phyloP scores from a whole-genome alignment of 1,140 invertebrate genomes.

The Zelostemma sp. region DNA sequence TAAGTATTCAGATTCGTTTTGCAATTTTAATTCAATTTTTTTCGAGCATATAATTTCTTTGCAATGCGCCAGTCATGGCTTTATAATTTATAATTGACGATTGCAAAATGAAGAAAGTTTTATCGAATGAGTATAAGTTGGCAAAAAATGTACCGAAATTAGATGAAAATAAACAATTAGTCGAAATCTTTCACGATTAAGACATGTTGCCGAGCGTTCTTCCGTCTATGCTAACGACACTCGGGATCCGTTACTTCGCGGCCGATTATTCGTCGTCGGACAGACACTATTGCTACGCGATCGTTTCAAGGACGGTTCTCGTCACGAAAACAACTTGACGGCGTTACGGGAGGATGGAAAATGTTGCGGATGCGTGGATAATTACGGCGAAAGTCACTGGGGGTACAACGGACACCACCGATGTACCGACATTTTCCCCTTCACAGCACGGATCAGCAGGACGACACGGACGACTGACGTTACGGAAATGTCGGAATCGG shows the following conservation, averaged over 20 bases:
- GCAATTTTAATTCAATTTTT: no score
- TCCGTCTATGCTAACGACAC: no score
- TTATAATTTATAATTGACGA: no score
- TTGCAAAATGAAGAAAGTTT: no score
- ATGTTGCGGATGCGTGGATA: slow-evolving; percentile 32
- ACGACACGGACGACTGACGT: slow-evolving; percentile 48
- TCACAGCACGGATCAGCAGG: slow-evolving; percentile 37
- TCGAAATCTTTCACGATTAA: no score
- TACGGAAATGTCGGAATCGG: slow-evolving; percentile 54
- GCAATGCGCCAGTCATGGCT: no score
- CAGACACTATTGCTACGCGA: background rate
- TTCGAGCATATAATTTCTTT: no score
- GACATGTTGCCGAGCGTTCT: no score
- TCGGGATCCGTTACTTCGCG: slow-evolving; percentile 9
- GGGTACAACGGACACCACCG: slow-evolving; percentile 64
- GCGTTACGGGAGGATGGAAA: slow-evolving; percentile 12
- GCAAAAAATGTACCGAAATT: no score
- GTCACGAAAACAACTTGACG: slow-evolving; percentile 14
- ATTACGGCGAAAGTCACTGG: slow-evolving; percentile 60
- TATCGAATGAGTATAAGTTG: no score
- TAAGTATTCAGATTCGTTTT: no score
- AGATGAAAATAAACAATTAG: no score
- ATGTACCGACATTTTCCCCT: slow-evolving; percentile 68
- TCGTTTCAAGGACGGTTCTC: slow-evolving; percentile 11
- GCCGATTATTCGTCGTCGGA: background rate